phyloP scores from a whole-genome alignment of 2,113 vertebrate species.

The Neolamprologus longior region DNA sequence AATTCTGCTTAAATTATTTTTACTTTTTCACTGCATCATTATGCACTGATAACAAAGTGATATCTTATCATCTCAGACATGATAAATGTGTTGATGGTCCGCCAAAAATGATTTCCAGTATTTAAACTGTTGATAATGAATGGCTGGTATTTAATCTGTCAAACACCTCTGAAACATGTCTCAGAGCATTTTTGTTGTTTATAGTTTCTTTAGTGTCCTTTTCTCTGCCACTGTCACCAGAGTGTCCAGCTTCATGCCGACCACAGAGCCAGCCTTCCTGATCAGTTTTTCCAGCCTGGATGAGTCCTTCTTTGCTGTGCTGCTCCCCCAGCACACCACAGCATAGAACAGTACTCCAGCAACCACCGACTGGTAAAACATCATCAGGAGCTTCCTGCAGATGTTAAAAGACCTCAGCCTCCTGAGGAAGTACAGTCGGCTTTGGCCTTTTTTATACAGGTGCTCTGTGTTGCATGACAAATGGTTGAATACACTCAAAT shows the following conservation, averaged over 20 bases:
- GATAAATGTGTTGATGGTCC: background rate
- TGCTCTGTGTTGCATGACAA: background rate
- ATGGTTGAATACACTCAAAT: too few relatives aligned
- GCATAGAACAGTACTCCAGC: too few relatives aligned
- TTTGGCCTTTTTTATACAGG: too few relatives aligned
- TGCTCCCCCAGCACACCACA: too few relatives aligned
- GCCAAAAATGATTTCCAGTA: background rate
- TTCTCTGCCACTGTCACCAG: background rate
- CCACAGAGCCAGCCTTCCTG: background rate
- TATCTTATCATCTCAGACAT: background rate
- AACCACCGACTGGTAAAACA: too few relatives aligned
- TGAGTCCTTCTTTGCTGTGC: too few relatives aligned
- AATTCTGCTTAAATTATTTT: background rate
- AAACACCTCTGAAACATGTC: background rate
- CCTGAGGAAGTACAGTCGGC: too few relatives aligned
- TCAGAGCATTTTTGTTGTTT: background rate
- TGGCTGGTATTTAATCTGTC: background rate
- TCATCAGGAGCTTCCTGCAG: too few relatives aligned
- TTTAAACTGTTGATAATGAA: background rate
- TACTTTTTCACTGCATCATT: background rate
- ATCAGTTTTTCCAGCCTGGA: too few relatives aligned
- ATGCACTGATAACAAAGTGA: background rate
- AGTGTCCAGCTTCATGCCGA: background rate
- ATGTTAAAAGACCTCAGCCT: too few relatives aligned
- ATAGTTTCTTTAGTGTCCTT: background rate